A percentile compares a stretch with the other conserved stretches of the same genome.
Evolutionary conservation across 2,113 vertebrate species (phyloP).

Genomic region (Engystomops pustulosus): DNA sequence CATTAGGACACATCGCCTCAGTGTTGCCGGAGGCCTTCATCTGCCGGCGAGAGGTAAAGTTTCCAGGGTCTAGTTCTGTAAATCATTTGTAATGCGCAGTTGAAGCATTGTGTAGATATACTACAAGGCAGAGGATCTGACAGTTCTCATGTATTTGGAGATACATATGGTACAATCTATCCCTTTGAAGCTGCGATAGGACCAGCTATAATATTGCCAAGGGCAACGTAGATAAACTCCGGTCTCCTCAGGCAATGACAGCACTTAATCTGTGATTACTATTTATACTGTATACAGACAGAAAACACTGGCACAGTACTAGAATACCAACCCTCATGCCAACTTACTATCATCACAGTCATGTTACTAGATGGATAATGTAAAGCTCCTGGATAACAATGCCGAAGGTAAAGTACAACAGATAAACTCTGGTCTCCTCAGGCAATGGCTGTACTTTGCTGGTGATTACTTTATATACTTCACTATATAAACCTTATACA

Average conservation of each 20-base stretch:
- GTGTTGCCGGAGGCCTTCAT: conserved; percentile 33
- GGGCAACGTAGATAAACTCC: background rate
- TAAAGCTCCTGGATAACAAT: too few relatives aligned
- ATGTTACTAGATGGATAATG: too few relatives aligned
- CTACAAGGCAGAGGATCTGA: background rate
- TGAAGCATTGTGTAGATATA: background rate
- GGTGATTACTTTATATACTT: too few relatives aligned
- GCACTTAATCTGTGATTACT: background rate
- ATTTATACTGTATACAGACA: background rate
- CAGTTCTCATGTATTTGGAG: background rate
- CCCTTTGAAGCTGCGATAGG: background rate
- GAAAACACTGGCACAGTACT: background rate
- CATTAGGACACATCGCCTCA: conserved; percentile 32
- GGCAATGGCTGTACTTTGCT: too few relatives aligned
- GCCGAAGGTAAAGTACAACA: too few relatives aligned
- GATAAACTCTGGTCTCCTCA: too few relatives aligned
- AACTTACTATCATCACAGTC: too few relatives aligned
- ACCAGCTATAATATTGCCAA: background rate
- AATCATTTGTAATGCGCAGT: background rate
- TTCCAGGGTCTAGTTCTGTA: background rate
- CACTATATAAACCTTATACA: too few relatives aligned
- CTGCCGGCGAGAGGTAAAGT: background rate
- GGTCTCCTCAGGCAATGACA: background rate
- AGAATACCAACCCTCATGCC: background rate
- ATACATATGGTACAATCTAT: background rate